phyloP scores from a whole-genome alignment of 2,888 invertebrate species.

The Aproaerema taeniolella region DNA sequence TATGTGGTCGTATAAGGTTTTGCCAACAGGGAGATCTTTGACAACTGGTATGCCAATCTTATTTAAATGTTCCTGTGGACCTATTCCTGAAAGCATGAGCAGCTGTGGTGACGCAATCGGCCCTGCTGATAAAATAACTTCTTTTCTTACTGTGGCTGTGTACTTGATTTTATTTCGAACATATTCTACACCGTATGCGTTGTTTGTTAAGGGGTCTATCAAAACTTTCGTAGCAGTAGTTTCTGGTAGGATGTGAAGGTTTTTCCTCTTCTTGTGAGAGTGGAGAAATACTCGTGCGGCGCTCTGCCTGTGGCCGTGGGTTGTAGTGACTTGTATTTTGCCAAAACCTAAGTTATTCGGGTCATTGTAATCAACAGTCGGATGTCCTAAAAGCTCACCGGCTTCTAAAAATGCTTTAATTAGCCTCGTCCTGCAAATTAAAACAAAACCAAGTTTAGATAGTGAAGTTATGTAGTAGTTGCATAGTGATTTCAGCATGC shows the following conservation, averaged over 20 bases:
- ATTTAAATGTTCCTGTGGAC: constrained; percentile 72
- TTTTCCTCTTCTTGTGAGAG: constrained; percentile 76
- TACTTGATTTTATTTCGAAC: constrained; percentile 64
- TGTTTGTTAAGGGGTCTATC: constrained; percentile 78
- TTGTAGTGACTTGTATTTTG: constrained; percentile 79
- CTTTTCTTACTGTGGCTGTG: constrained; percentile 81
- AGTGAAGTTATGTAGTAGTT: neutral
- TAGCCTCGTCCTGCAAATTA: constrained; percentile 55
- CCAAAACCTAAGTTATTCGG: constrained; percentile 80
- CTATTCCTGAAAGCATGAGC: constrained; percentile 89
- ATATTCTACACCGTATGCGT: constrained; percentile 83
- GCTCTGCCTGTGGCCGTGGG: constrained; percentile 80
- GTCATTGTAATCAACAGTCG: constrained; percentile 83
- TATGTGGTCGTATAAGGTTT: constrained; percentile 80
- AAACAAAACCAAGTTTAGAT: neutral
- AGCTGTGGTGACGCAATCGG: constrained; percentile 93
- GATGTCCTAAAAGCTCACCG: constrained; percentile 80
- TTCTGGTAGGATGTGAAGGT: constrained; percentile 82
- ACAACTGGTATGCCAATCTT: constrained; percentile 77
- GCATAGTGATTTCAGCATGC: neutral
- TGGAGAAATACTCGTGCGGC: constrained; percentile 81
- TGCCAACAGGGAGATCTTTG: constrained; percentile 82
- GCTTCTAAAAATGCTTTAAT: constrained; percentile 76
- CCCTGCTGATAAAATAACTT: constrained; percentile 91
- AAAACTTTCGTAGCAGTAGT: constrained; percentile 81